Evolutionary conservation across 2,888 invertebrate species (phyloP).

Genomic region (Oxystoma pomonae): DNA sequence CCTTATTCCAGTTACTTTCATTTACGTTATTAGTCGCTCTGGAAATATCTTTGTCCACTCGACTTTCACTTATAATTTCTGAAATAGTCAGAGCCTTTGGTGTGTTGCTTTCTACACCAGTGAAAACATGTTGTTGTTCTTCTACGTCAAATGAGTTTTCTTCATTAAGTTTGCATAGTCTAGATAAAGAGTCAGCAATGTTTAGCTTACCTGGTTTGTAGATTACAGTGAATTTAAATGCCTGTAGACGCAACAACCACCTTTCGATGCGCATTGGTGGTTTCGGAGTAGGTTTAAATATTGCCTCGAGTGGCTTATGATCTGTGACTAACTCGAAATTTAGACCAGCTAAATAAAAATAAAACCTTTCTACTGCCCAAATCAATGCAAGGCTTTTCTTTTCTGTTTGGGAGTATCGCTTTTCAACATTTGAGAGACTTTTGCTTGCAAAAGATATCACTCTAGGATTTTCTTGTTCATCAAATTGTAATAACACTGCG

Average conservation of each 20-base stretch:
- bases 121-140: constrained; percentile 23
- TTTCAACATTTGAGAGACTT: constrained; percentile 27
- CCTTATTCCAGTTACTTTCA: constrained; percentile 18
- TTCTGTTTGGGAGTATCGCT: constrained; percentile 39
- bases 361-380: constrained; percentile 43
- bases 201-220: constrained; percentile 29
- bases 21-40: constrained; percentile 13
- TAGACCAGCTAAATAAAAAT: constrained; percentile 42
- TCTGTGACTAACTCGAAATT: constrained; percentile 40
- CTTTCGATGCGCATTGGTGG: constrained; percentile 30
- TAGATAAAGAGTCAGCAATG: constrained; percentile 31
- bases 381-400: constrained; percentile 41
- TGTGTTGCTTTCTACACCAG: constrained; percentile 18
- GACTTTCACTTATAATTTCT: too few species aligned
- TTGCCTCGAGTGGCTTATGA: constrained; percentile 40
- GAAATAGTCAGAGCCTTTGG: constrained; percentile 11
- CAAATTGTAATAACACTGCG: constrained; percentile 31
- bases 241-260: constrained; percentile 30
- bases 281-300: constrained; percentile 32
- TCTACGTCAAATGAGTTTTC: constrained; percentile 22
- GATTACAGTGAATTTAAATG: constrained; percentile 27
- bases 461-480: constrained; percentile 22
- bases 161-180: too few species aligned
- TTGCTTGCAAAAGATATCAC: constrained; percentile 32
- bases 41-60: constrained; percentile 13